Base-by-base conservation (phyloP, 2,888 invertebrate genomes). In the Chelonus formosanus region DNA sequence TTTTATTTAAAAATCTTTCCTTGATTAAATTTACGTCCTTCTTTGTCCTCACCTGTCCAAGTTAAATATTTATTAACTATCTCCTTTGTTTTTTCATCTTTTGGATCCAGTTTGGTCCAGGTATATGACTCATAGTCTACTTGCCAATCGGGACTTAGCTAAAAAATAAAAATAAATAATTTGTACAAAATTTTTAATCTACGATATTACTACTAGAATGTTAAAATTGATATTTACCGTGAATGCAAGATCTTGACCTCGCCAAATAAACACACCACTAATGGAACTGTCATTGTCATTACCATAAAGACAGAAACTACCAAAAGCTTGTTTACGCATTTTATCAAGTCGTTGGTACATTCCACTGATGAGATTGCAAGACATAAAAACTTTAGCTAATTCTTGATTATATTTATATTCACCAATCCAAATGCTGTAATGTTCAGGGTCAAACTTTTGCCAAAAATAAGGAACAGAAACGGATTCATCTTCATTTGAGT, bases 281-380 rank as follows among this genome's bases (percentile, higher is more conserved):
- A 99, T 98, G 79, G 91, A 89, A 83, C 93, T 96, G 86, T 97
- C 89, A 85, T 95, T 92, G 86, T 98, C 96, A 60, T 88, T 88
- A 35, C 99, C 98, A 85, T 98, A 98, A 69, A 99, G 88, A 81
- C 95, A 93, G 75, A 95, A 91, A 7, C 97, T 97, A 63, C 94
- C 96, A 85, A 99, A 98, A 3, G 97, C 93, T 82, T 93, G 91
- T 87, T 99, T 99, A 77, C 97, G 91, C 94, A 99, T 92, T 87
- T 97, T 98, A 81, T 99, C 99, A 76, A 99, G 86, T 71, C 99
- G 91, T 87, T 99, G 99, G 89, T 91, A 97, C 97, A 99, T 97
- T 75, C 98, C 96, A 71, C 93, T 90, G 83, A 99, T 97, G 67
- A 99, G 90, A 87, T 99, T 99, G 86, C 97, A 97, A 84, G 96